Percentiles rank a stretch among this genome's conserved stretches.
phyloP scores from a whole-genome alignment of 2,888 invertebrate genomes.

The Drosophila nr. perissopoda region DNA sequence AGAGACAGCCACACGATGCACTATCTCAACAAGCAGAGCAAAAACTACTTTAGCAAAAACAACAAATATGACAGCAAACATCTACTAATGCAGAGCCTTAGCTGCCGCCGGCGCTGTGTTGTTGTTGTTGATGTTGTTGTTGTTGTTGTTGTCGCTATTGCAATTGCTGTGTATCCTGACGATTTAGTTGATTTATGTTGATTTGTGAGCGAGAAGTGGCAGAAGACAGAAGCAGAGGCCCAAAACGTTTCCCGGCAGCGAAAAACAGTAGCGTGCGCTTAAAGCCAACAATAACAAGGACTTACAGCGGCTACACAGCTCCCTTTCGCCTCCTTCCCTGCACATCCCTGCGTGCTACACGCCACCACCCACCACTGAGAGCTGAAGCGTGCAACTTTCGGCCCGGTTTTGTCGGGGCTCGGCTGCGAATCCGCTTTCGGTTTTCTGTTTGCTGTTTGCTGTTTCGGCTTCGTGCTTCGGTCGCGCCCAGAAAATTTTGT shows the following conservation, averaged over 20 bases:
- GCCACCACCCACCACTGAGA: slow-evolving; percentile 13
- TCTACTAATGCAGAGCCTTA: slow-evolving; percentile 54
- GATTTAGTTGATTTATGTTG: slow-evolving; percentile 80
- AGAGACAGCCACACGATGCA: slow-evolving; percentile 10
- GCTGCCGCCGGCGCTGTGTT: background rate
- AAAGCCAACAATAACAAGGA: slow-evolving; percentile 69
- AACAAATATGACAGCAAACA: slow-evolving; percentile 52
- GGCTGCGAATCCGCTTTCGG: slow-evolving; percentile 17
- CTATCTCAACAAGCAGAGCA: slow-evolving; percentile 7
- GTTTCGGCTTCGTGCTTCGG: slow-evolving; percentile 25
- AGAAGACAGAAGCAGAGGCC: slow-evolving; percentile 25
- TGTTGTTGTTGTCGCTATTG: slow-evolving; percentile 14
- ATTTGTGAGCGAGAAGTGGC: slow-evolving; percentile 68
- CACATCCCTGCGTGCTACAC: background rate
- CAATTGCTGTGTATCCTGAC: slow-evolving; percentile 60
- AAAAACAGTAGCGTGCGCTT: slow-evolving; percentile 61
- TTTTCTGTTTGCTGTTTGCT: slow-evolving; percentile 1
- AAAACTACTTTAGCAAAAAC: slow-evolving; percentile 23
- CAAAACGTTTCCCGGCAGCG: slow-evolving; percentile 65
- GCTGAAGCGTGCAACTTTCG: slow-evolving; percentile 42
- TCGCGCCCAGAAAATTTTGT: slow-evolving; percentile 47
- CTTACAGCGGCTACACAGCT: slow-evolving; percentile 30
- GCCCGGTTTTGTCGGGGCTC: slow-evolving; percentile 29
- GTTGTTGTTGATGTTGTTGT: background rate
- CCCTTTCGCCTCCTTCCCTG: background rate